Evolutionary conservation across 1,140 invertebrate species (phyloP), one percentile per base, ranked within the genome.

Genomic region (Cepaea nemoralis): DNA sequence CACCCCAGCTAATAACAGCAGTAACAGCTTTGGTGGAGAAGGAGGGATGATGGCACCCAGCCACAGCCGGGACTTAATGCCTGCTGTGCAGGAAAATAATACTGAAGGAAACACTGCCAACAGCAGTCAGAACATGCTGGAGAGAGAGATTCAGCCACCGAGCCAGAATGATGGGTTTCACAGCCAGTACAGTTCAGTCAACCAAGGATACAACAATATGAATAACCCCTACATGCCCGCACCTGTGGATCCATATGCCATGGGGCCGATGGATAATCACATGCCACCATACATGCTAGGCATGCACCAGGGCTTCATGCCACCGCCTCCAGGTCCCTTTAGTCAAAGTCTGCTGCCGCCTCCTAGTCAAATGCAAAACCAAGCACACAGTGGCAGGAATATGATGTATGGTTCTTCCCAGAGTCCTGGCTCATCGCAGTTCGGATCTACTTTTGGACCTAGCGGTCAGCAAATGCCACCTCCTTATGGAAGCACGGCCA

Each of bases 181-280:
- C n/a, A 73, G n/a, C 27, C 42, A 42, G 39, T 45, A 39, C 42
- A 74, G 10, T 19, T 42, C 59, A 2, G 50, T 0, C 59, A 75
- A 19, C 31, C 73, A 75, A 35, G 73, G 73, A 75, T 48, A 78
- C 37, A 78, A 69, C 77, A 78, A 33, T 40, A 69, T 78, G 39
- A 69, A 69, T 40, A 77, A 77, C 39, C 63, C 77, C 10, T 78
- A 78, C 66, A 78, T 78, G 77, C 16, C 59, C 19, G n/a, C 24
- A 31, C 14, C 24, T 12, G 66, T 78, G 48, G 42, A 50, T 22
- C 1, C 40, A 3, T 35, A 37, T 22, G 10, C 42, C 0, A 55
- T 69, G 77, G 39, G 59, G 22, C 27, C 75, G 14, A 59, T 77
- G 50, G 45, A 59, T 2, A 55, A 77, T 31, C 75, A 77, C 19